Evolutionary conservation across 2,888 invertebrate genomes (phyloP).

Genomic region (Metalampra italica): DNA sequence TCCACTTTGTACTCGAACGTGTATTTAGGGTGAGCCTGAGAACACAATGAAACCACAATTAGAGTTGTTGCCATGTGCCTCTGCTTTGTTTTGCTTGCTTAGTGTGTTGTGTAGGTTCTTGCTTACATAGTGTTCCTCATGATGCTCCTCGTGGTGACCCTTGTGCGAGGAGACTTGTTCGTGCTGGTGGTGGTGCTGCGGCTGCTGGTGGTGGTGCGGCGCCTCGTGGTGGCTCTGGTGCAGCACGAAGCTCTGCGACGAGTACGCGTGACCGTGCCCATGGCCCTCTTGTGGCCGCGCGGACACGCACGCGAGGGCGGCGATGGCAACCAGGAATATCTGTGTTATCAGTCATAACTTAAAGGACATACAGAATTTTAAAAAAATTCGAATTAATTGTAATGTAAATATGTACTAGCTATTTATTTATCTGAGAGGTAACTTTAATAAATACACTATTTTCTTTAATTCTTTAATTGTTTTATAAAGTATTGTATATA

Average conservation of each 20-base stretch:
- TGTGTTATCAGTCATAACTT: neutral
- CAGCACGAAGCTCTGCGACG: conserved; percentile 38
- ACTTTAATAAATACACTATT: no score
- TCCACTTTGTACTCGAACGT: conserved; percentile 36
- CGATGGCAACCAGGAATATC: conserved; percentile 5
- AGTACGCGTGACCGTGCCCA: conserved; percentile 15
- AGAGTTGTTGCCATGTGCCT: no score
- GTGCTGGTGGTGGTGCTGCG: conserved; percentile 31
- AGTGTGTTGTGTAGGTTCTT: conserved; percentile 15
- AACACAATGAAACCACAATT: neutral
- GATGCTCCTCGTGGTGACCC: conserved; percentile 11
- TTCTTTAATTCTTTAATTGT: no score
- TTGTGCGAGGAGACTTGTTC: conserved; percentile 19
- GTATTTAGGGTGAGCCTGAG: conserved; percentile 58
- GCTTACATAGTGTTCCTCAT: conserved; percentile 18
- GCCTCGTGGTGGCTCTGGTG: conserved; percentile 31
- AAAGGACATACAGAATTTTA: no score
- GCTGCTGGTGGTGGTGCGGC: conserved; percentile 26
- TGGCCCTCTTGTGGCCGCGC: conserved; percentile 8
- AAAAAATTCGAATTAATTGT: no score
- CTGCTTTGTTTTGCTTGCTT: conserved; percentile 10
- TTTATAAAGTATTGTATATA: no score
- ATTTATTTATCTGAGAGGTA: no score
- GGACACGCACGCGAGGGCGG: conserved; percentile 1
- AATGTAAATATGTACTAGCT: no score